phyloP scores from a whole-genome alignment of 37 sponge, comb jelly and placozoan genomes.

The Crambe crambe region DNA sequence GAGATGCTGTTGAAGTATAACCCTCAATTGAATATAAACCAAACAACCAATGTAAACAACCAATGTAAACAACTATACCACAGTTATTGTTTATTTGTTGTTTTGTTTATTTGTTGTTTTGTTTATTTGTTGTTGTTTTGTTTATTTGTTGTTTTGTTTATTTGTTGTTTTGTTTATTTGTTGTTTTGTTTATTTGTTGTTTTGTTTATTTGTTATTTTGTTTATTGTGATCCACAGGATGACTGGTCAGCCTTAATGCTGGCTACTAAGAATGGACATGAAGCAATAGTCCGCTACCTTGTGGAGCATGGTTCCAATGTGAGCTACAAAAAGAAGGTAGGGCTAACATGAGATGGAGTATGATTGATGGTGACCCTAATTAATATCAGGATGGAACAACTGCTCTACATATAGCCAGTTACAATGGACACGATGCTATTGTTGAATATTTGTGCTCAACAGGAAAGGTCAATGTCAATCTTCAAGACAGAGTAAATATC shows the following conservation, averaged over 20 bases:
- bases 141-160: too few species aligned
- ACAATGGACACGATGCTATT: background rate
- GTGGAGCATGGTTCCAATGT: background rate
- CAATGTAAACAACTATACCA: too few species aligned
- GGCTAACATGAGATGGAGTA: background rate
- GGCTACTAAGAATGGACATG: slow-evolving; percentile 5
- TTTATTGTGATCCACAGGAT: too few species aligned
- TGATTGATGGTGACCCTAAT: background rate
- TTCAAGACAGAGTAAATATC: background rate
- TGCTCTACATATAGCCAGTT: background rate
- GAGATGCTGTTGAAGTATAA: too few species aligned
- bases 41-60: too few species aligned
- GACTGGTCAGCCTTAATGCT: background rate
- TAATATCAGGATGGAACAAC: background rate
- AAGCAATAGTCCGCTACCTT: background rate
- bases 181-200: too few species aligned
- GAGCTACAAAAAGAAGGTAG: background rate
- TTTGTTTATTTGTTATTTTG: background rate
- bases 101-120: too few species aligned
- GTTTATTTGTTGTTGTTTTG: too few species aligned
- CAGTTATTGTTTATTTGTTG: background rate
- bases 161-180: too few species aligned
- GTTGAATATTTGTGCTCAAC: background rate
- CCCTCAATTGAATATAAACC: too few species aligned
- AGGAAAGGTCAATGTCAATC: background rate